These are phyloP conservation scores for Coenonympha glycerion DNA, from an alignment of 2,888 invertebrate genomes.

Conservation along the genomic window DNA sequence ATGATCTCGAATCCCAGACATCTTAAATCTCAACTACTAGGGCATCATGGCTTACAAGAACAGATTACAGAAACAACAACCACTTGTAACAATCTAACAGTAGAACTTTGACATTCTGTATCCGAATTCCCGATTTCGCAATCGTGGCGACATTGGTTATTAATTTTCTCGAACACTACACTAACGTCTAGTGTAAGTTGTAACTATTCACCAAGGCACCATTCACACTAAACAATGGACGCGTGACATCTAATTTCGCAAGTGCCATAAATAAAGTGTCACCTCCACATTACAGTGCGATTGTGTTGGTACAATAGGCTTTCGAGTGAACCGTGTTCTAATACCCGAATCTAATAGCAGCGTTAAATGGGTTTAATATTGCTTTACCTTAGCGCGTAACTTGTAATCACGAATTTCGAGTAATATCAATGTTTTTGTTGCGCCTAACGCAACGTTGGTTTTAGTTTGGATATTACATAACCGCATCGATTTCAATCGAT, in stretches of 20 bases:
- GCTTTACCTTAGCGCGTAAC: slow-evolving; percentile 20
- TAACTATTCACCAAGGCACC: slow-evolving; percentile 31
- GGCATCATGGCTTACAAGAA: too few species aligned
- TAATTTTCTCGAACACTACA: slow-evolving; percentile 26
- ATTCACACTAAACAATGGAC: slow-evolving; percentile 31
- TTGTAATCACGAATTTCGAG: slow-evolving; percentile 19
- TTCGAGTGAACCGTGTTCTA: slow-evolving; percentile 19
- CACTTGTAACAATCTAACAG: background rate
- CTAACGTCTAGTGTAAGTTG: slow-evolving; percentile 26
- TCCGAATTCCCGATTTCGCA: slow-evolving; percentile 12
- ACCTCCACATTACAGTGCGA: slow-evolving; percentile 32
- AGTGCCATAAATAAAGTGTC: slow-evolving; percentile 35
- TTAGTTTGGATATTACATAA: too few species aligned
- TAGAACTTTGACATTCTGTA: background rate
- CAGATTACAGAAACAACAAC: too few species aligned
- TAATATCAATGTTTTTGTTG: slow-evolving; percentile 18
- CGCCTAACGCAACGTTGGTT: too few species aligned
- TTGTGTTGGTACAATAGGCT: slow-evolving; percentile 33
- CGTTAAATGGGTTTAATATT: too few species aligned
- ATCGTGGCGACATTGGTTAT: slow-evolving; percentile 18
- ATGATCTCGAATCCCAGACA: too few species aligned
- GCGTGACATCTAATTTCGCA: slow-evolving; percentile 34
- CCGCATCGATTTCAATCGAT: too few species aligned
- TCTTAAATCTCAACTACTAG: too few species aligned
- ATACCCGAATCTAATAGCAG: slow-evolving; percentile 20